A percentile compares a stretch with the other conserved stretches of the same genome.
Evolutionary conservation across 2,797 vertebrate genomes (phyloP).

Genomic region (Molossus alvarezi): DNA sequence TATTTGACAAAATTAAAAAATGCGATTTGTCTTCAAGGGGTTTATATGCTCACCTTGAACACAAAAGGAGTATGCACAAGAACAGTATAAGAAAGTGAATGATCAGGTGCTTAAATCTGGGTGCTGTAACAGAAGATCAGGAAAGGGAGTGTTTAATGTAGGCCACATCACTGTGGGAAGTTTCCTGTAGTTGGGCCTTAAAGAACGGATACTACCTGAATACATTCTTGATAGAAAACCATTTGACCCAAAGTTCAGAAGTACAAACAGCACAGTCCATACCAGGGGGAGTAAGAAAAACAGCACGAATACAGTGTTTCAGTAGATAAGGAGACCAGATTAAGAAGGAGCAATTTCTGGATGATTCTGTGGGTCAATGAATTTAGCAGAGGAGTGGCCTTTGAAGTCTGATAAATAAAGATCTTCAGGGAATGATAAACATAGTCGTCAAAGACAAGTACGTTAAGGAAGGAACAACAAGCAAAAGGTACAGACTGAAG

Average conservation of each 20-base stretch:
- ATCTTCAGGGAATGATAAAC: background rate
- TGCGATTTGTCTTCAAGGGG: background rate
- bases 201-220: background rate
- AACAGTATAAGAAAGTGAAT: background rate
- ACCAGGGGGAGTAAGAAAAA: background rate
- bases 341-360: background rate
- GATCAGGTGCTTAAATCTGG: background rate
- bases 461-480: background rate
- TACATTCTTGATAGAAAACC: background rate
- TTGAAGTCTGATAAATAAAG: slow-evolving; percentile 58
- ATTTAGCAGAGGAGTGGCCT: slow-evolving; percentile 28
- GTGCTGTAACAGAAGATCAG: background rate
- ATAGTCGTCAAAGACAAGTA: background rate
- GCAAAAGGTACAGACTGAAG: slow-evolving; percentile 14
- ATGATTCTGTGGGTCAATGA: background rate
- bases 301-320: background rate
- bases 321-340: background rate
- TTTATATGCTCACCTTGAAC: background rate
- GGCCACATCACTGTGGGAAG: background rate
- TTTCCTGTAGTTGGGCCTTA: background rate
- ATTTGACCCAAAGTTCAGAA: slow-evolving; percentile 33
- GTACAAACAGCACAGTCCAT: background rate
- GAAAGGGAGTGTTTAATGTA: background rate
- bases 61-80: background rate
- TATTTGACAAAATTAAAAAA: slow-evolving; percentile 22